Base-by-base conservation (phyloP, 2,113 vertebrate species). In the Miniopterus natalensis region DNA sequence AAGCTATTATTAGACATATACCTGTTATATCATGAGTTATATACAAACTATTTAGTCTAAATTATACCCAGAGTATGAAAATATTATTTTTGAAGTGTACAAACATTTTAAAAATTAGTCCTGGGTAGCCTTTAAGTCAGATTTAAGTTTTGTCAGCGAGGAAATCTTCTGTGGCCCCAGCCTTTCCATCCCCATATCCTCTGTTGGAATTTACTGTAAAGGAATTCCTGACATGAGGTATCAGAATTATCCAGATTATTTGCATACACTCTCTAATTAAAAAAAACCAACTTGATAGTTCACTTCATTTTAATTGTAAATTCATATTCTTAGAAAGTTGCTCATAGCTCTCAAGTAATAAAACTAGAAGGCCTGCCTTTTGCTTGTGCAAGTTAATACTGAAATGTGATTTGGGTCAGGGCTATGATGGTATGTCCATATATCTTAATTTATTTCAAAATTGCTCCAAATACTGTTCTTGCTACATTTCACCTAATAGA, bases 251-350 rank as follows among this genome's bases (percentile, higher is more conserved):
- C 25, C n/a, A 87, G 49, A n/a, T 51, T 87, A 73, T 92, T 91
- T 90, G 68, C 84, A 73, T 85, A 65, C 1, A 53, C 53, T 88
- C 25, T 42, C 11, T 3, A 18, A 0, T 40, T 87, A 51, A 59
- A 57, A 42, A 55, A 92, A 88, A 36, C 71, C 71, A 23, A 31
- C 68, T 81, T 63, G 31, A 78, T 51, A 85, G 42, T 95, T 47
- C 14, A 59, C 51, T 90, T 96, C 75, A 93, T 97, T 97, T 96
- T 96, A 85, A 96, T 97, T 96, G 92, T 94, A 97, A 97, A 97
- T 95, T 92, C 13, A 91, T 88, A 86, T 97, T 97, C 97, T 96
- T 97, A 88, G 97, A 97, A 97, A 97, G 36, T 63, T 70, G 13
- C 89, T 78, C 21, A 57, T 7, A 63, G 84, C 81, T 92, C 90